These are phyloP conservation scores for Caenorhabditis sp. DNA, from an alignment of 2,888 invertebrate genomes.

Conservation along the genomic window DNA sequence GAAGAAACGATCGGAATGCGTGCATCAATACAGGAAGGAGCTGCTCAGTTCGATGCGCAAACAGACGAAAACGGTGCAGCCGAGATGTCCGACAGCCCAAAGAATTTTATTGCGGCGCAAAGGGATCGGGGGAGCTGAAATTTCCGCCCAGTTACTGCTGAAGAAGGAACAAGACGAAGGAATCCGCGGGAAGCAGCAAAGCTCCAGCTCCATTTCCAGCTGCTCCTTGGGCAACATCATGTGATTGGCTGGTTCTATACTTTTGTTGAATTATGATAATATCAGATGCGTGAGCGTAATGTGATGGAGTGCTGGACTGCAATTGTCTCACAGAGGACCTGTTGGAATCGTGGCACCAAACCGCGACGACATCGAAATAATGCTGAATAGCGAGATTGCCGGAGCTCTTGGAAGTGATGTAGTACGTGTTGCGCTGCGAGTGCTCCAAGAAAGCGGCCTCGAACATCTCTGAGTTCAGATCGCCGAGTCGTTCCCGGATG, in stretches of 20 bases:
- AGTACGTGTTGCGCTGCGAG: slow-evolving; percentile 3
- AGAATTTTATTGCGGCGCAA: slow-evolving; percentile 29
- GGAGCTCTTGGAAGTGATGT: slow-evolving; percentile 5
- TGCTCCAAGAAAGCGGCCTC: neutral
- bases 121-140: neutral
- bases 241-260: too few species aligned
- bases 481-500: slow-evolving; percentile 8
- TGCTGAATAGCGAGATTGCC: neutral
- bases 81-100: slow-evolving; percentile 13
- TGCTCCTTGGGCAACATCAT: slow-evolving; percentile 26
- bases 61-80: slow-evolving; percentile 16
- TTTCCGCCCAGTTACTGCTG: neutral
- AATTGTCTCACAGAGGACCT: slow-evolving; percentile 10
- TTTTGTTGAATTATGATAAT: too few species aligned
- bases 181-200: neutral
- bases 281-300: neutral
- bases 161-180: neutral
- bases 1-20: neutral
- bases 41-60: slow-evolving; percentile 53
- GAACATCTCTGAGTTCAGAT: slow-evolving; percentile 10
- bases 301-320: too few species aligned
- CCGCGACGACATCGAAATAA: slow-evolving; percentile 13
- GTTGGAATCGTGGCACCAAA: neutral
- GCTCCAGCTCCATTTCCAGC: too few species aligned
- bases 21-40: slow-evolving; percentile 35